Evolutionary conservation across 2,113 vertebrate species (phyloP), one percentile per base, ranked within the genome.

Genomic region (Macrotus californicus): DNA sequence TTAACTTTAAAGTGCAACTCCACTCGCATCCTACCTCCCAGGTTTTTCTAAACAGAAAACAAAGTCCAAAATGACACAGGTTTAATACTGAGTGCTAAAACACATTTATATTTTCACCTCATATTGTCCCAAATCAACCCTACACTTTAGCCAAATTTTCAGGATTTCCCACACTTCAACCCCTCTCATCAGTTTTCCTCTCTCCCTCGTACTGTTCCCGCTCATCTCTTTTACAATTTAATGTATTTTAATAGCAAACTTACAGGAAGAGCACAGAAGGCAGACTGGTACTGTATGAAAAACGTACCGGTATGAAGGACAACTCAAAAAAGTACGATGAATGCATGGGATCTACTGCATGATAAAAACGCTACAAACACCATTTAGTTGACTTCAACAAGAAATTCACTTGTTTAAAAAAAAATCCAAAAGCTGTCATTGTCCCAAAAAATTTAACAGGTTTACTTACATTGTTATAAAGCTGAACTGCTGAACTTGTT

Each of bases 231-330:
- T 61, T 61, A 61, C 98, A 97, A 97, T 98, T 99, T 98, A 98
- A 98, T 98, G 98, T 98, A 98, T 99, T 99, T 99, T 99, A 98
- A 98, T 98, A 99, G 98, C 98, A 99, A 99, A 98, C 98, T 98
- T 98, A 99, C 98, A 98, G 98, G 98, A 98, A 98, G 98, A 99
- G 98, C 98, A 99, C 98, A 98, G 98, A 98, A 98, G 98, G 98
- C 98, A 98, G 98, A 99, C 98, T 98, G n/a, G n/a, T n/a, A n/a
- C n/a, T n/a, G n/a, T n/a, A 98, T 98, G 98, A 98, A 99, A 98
- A 99, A 98, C 12, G 18, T n/a, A 77, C 16, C 21, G 50, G 75
- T 31, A 52, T 52, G 19, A n/a, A 31, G 46, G 75, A 77, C 46
- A 77, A 77, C 48, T 77, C n/a, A 70, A 36, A 11, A 73, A 50